These are phyloP conservation scores for Ceyx melanurus DNA, from an alignment of 2,113 vertebrate species.

Conservation along the genomic window DNA sequence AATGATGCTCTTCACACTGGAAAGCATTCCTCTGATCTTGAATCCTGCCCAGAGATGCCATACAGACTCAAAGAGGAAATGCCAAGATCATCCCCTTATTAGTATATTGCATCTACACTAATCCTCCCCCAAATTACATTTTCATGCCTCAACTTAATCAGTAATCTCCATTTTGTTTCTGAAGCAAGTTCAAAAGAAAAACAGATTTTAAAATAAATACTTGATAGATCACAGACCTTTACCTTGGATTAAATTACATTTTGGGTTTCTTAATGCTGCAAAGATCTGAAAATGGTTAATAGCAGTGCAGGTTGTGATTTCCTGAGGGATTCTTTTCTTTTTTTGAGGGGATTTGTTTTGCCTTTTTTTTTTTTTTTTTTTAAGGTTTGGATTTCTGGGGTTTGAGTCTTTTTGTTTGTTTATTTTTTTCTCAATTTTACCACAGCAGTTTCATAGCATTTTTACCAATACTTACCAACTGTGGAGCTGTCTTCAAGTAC, in stretches of 20 bases:
- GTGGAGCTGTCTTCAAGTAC: conserved; percentile 93
- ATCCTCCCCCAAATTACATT: background rate
- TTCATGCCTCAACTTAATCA: background rate
- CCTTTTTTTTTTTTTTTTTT: background rate
- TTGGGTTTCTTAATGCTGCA: conserved; percentile 34
- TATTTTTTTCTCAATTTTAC: background rate
- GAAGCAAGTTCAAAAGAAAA: conserved; percentile 7
- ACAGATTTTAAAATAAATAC: background rate
- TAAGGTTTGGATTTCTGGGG: background rate
- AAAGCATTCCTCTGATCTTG: conserved; percentile 1
- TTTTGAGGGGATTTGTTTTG: background rate
- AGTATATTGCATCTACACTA: background rate
- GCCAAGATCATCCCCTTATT: background rate
- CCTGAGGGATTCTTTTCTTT: fast-evolving
- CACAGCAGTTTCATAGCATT: background rate
- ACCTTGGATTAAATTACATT: conserved; percentile 23
- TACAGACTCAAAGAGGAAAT: conserved; percentile 9
- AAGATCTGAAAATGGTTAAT: conserved; percentile 14
- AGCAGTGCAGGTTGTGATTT: background rate
- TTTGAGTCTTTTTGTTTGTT: background rate
- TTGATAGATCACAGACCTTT: conserved; percentile 27
- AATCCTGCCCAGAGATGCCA: background rate
- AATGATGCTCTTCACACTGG: background rate
- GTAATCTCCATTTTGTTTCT: conserved; percentile 16
- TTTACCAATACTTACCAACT: conserved; percentile 85